Percentiles rank a stretch among this genome's conserved stretches.
Evolutionary conservation across 2,797 vertebrate genomes (phyloP).

Genomic region (Alca torda): DNA sequence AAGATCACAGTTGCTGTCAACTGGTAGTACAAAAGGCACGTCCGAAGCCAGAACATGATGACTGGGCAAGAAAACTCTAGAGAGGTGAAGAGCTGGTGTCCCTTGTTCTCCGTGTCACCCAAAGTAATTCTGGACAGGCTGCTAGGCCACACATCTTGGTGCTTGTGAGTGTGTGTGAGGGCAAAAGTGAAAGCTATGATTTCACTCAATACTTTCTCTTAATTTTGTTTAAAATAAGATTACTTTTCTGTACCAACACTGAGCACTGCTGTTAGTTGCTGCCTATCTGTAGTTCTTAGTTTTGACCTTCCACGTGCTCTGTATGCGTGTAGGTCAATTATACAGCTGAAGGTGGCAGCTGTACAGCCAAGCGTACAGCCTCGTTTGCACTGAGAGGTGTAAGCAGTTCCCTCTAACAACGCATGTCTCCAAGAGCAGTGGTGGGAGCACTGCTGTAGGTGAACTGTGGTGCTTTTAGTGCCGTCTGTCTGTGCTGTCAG

Average conservation of each 20-base stretch:
- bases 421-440: background rate
- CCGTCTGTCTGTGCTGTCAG: background rate
- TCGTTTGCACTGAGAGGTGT: background rate
- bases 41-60: background rate
- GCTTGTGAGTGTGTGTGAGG: background rate
- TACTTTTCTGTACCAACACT: background rate
- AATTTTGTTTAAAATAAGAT: background rate
- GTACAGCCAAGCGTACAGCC: background rate
- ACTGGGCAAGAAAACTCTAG: background rate
- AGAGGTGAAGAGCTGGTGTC: background rate
- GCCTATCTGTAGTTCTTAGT: background rate
- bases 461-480: background rate
- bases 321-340: accelerated
- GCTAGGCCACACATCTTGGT: background rate
- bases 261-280: background rate
- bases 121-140: background rate
- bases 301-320: background rate
- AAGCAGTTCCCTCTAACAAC: background rate
- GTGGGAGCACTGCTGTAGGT: background rate
- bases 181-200: background rate
- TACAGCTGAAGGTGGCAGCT: background rate
- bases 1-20: background rate
- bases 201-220: background rate
- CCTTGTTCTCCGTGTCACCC: background rate
- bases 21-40: background rate